Percentiles rank a stretch among this genome's conserved stretches.
phyloP scores from a whole-genome alignment of 2,888 invertebrate species.

The Bellardia bayeri region DNA sequence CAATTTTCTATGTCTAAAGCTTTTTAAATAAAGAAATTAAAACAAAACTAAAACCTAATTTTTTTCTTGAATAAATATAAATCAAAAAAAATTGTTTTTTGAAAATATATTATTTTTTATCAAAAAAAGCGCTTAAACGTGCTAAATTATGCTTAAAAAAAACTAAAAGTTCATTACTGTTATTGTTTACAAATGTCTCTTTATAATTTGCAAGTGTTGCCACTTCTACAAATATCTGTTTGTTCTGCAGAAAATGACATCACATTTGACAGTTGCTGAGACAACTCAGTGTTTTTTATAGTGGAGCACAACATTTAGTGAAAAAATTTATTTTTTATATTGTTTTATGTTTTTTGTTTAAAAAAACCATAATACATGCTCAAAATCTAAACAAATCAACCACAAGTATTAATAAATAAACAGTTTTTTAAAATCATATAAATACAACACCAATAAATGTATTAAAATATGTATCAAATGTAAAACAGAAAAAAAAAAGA shows the following conservation, averaged over 20 bases:
- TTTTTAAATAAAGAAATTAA: slow-evolving; percentile 64
- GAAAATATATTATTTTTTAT: too few relatives aligned
- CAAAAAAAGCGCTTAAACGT: not conserved
- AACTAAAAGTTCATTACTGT: too few relatives aligned
- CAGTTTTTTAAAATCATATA: not conserved
- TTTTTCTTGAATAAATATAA: not conserved
- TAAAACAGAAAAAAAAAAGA: not conserved
- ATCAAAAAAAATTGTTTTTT: too few relatives aligned
- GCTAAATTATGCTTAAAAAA: not conserved
- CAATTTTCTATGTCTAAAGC: slow-evolving; percentile 68
- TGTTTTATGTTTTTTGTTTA: slow-evolving; percentile 53
- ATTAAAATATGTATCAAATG: slow-evolving; percentile 46
- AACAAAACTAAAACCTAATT: not conserved
- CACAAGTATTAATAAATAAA: slow-evolving; percentile 28
- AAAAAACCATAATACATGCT: slow-evolving; percentile 54
- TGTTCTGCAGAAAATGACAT: slow-evolving; percentile 50
- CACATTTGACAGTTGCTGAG: slow-evolving; percentile 70
- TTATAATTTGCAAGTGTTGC: slow-evolving; percentile 1
- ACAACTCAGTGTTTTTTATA: slow-evolving; percentile 69
- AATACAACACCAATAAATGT: not conserved
- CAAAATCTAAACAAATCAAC: slow-evolving; percentile 31
- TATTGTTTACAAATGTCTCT: not conserved
- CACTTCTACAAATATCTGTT: slow-evolving; percentile 31
- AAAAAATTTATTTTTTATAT: slow-evolving; percentile 64
- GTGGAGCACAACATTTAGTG: slow-evolving; percentile 62